Evolutionary conservation across 2,113 vertebrate genomes (phyloP).

Genomic region (Notechis scutatus): DNA sequence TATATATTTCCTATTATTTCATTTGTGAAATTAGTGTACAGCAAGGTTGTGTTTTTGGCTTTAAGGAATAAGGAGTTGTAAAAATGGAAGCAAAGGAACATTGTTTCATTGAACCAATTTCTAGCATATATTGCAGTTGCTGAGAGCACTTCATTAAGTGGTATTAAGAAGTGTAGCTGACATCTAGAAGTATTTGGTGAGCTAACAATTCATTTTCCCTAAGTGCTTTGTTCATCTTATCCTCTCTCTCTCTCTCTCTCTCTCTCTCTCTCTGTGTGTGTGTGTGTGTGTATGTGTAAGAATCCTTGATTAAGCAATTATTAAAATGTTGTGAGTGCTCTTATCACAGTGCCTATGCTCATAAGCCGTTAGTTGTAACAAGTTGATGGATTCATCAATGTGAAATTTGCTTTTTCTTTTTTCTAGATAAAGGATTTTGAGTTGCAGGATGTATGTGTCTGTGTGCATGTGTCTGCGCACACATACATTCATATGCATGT

Average conservation of each 20-base stretch:
- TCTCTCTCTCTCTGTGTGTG: no score
- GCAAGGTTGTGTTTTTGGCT: neutral
- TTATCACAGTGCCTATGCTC: neutral
- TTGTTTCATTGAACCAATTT: conserved; percentile 2
- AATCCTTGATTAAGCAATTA: neutral
- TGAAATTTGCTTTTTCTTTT: neutral
- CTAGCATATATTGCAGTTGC: neutral
- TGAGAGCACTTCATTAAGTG: neutral
- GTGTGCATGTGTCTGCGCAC: neutral
- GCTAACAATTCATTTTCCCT: neutral
- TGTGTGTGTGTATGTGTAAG: neutral
- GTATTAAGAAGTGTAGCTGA: neutral
- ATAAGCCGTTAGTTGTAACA: neutral
- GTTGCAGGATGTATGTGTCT: neutral
- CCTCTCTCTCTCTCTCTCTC: neutral
- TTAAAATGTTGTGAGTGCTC: neutral
- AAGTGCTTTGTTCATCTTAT: neutral
- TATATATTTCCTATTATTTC: neutral
- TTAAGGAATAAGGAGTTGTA: neutral
- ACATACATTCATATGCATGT: neutral
- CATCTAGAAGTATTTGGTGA: neutral
- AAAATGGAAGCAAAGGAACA: neutral
- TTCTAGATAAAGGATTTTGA: neutral
- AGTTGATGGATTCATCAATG: neutral
- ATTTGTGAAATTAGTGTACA: neutral